phyloP scores from a whole-genome alignment of 1,140 invertebrate species.

The Dreissena polymorpha region DNA sequence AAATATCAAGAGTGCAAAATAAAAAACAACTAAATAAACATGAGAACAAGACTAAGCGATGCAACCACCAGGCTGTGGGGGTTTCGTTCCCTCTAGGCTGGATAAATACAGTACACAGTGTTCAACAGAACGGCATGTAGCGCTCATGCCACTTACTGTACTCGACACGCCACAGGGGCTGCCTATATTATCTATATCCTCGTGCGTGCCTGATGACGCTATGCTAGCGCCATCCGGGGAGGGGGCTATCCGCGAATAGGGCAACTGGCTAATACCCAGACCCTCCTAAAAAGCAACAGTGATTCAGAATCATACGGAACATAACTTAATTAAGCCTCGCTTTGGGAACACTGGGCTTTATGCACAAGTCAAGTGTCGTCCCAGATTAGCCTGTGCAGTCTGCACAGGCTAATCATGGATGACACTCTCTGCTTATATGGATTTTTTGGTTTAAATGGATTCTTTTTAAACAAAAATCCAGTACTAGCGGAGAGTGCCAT shows the following conservation, averaged over 20 bases:
- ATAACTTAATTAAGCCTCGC: no score
- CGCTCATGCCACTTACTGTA: constrained; percentile 85
- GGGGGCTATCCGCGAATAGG: constrained; percentile 85
- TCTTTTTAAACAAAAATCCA: no score
- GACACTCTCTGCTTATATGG: no score
- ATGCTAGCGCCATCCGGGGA: constrained; percentile 91
- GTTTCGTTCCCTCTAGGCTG: background rate
- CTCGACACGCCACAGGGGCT: constrained; percentile 84
- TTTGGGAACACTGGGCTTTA: no score
- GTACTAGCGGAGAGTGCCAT: no score
- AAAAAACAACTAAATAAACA: no score
- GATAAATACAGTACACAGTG: constrained; percentile 34
- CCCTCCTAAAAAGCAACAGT: constrained; percentile 67
- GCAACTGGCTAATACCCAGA: constrained; percentile 82
- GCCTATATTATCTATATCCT: constrained; percentile 93
- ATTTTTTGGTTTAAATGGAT: no score
- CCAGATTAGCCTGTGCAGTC: no score
- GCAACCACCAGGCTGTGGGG: constrained; percentile 43
- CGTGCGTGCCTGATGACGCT: constrained; percentile 86
- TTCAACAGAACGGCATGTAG: constrained; percentile 84
- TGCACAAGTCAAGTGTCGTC: no score
- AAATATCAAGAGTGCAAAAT: no score
- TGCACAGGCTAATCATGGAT: no score
- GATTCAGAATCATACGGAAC: background rate
- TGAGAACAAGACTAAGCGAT: constrained; percentile 15